Evolutionary conservation across 2,888 invertebrate species (phyloP), one percentile per base, ranked within the genome.

Genomic region (Cheilosia urbana): DNA sequence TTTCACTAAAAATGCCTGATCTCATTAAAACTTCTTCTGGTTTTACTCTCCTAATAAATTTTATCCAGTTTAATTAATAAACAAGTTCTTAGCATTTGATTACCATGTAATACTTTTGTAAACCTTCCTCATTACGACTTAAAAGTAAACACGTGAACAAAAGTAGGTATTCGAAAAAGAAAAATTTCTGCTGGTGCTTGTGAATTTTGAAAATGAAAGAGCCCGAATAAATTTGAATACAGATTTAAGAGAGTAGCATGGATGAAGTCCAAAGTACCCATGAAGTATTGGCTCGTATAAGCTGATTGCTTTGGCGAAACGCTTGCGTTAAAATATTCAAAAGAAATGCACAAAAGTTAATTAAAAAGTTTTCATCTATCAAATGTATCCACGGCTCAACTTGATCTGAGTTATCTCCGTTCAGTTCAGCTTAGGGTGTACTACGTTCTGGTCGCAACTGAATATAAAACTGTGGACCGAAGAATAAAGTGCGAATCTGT

Each of bases 351-450:
- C 65, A 63, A 63, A 78, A 69, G 71, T 65, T 79, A 72, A 79
- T 66, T 66, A 79, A 79, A 79, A 79, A 72, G 57, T 72, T 66
- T 66, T 45, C 66, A 34, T 65, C 79, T 42, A 60, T 45, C n/a
- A 53, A 72, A 19, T 58, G 34, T 30, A 60, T 51, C 17, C 51
- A 37, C 13, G 37, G 69, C 13, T 51, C 45, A 75, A 47, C 37
- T 37, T 37, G 37, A 75, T 63, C 53, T 30, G 27, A 68, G 13
- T 45, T 51, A 51, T 55, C 27, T 42, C 5, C 11, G 19, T 30
- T 30, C 42, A 63, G 21, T 45, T 47, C 37, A 51, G 47, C 17
- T 58, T 15, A 49, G 34, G 19, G 2, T 37, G 37, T 37, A 37
- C 37, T 13, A 37, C 4, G 2, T 37, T 13, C 37, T 4, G 37